These are phyloP conservation scores for Hippopotamus amphibius DNA, from an alignment of 2,113 vertebrate genomes.

Conservation along the genomic window DNA sequence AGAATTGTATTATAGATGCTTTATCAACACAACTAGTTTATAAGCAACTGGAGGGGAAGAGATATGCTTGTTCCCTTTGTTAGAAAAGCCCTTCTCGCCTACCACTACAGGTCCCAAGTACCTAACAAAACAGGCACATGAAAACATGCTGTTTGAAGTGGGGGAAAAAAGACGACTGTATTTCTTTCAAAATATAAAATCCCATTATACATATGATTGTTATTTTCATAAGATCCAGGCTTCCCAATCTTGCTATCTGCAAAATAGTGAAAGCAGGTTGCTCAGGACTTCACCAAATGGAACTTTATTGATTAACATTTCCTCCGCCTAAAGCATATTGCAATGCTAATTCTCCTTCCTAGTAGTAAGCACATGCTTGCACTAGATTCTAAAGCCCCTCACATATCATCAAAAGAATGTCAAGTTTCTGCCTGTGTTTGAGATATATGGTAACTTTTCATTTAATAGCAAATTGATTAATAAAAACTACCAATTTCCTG, in stretches of 20 bases:
- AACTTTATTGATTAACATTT: not conserved
- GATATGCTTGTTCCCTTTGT: constrained; percentile 60
- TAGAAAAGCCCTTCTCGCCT: not conserved
- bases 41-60: constrained; percentile 49
- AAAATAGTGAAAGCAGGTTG: constrained; percentile 20
- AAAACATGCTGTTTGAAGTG: constrained; percentile 28
- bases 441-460: not conserved
- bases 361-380: not conserved
- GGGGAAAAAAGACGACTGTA: not conserved
- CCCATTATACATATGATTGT: not conserved
- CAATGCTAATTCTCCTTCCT: not conserved
- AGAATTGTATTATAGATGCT: constrained; percentile 48
- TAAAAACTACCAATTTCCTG: not conserved
- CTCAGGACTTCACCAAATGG: not conserved
- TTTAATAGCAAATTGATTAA: not conserved
- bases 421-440: not conserved
- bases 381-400: not conserved
- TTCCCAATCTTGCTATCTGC: constrained; percentile 39
- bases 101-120: not conserved
- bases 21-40: constrained; percentile 50
- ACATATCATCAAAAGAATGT: not conserved
- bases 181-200: constrained; percentile 50
- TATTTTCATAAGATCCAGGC: constrained; percentile 45
- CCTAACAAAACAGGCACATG: not conserved
- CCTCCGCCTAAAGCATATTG: not conserved